Percentiles rank a stretch among this genome's conserved stretches.
These are phyloP conservation scores for Gavia stellata DNA, from an alignment of 2,113 vertebrate species.

Conservation along the genomic window DNA sequence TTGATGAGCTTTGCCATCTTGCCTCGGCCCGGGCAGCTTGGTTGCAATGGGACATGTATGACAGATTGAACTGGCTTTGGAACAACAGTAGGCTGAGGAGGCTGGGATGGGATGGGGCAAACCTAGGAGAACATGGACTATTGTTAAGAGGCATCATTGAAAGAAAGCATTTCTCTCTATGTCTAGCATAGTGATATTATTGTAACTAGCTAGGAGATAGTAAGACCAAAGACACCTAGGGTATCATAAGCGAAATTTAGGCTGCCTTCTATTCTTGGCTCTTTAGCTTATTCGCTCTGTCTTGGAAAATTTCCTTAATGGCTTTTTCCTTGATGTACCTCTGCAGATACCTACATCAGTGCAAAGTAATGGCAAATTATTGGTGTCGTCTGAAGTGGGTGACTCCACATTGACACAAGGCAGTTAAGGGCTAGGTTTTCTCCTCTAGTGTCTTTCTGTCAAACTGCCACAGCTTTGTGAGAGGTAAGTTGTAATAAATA, in stretches of 20 bases:
- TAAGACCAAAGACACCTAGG: neutral
- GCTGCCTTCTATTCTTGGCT: neutral
- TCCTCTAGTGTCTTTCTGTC: neutral
- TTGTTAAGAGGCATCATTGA: neutral
- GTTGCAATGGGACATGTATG: conserved; percentile 78
- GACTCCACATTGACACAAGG: neutral
- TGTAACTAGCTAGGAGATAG: neutral
- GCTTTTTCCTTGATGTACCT: neutral
- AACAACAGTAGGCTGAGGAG: conserved; percentile 80
- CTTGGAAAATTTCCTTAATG: neutral
- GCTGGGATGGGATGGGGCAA: conserved; percentile 76
- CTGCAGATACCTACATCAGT: neutral
- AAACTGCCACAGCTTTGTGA: neutral
- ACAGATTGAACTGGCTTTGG: conserved; percentile 85
- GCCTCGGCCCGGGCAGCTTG: conserved; percentile 86
- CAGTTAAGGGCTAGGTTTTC: neutral
- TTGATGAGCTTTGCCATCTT: conserved; percentile 92
- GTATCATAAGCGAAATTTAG: neutral
- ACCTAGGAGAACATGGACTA: conserved; percentile 59
- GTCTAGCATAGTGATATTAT: neutral
- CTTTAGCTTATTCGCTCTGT: neutral
- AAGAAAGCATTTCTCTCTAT: neutral
- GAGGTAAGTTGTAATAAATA: neutral
- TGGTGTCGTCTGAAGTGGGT: neutral
- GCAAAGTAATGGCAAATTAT: neutral